Percentiles rank a stretch among this genome's conserved stretches.
Conservation (phyloP, 2,888 invertebrate genomes). For the Rhabditophanes sp. region DNA sequence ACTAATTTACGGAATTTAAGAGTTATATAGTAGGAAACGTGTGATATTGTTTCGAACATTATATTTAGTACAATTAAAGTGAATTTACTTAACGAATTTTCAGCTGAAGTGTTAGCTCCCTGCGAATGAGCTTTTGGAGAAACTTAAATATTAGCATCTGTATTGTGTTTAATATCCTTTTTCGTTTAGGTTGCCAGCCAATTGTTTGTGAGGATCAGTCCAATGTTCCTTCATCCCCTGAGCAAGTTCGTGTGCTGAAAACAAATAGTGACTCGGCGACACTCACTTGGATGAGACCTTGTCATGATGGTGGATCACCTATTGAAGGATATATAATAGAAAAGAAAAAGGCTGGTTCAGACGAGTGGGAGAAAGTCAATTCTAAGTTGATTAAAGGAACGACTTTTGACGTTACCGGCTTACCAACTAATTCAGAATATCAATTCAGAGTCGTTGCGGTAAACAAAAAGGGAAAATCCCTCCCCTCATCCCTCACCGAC, state of each 20-base stretch:
- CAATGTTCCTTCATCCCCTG: conserved; percentile 42
- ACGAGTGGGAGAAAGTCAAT: conserved; percentile 76
- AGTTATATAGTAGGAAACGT: no score
- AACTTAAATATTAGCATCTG: no score
- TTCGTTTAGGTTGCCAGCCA: no score
- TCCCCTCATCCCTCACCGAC: conserved; percentile 84
- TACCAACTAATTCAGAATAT: conserved; percentile 75
- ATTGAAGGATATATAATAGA: conserved; percentile 50
- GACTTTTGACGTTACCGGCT: conserved; percentile 69
- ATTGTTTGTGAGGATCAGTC: no score
- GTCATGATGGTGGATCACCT: conserved; percentile 49
- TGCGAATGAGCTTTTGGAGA: no score
- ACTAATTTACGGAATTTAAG: no score
- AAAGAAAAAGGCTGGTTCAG: conserved; percentile 46
- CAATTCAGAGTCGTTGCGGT: conserved; percentile 70
- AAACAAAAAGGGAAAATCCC: conserved; percentile 90
- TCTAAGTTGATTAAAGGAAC: conserved; percentile 59
- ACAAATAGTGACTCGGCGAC: conserved; percentile 43
- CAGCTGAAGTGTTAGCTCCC: no score
- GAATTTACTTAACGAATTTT: no score
- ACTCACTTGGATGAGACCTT: conserved; percentile 48
- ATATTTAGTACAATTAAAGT: no score
- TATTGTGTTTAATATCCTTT: no score
- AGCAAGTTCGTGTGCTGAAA: conserved; percentile 39
- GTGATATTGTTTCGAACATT: no score